Base-by-base conservation (phyloP, 92 coral and sea anemone species). In the Palythoa heliodiscus region DNA sequence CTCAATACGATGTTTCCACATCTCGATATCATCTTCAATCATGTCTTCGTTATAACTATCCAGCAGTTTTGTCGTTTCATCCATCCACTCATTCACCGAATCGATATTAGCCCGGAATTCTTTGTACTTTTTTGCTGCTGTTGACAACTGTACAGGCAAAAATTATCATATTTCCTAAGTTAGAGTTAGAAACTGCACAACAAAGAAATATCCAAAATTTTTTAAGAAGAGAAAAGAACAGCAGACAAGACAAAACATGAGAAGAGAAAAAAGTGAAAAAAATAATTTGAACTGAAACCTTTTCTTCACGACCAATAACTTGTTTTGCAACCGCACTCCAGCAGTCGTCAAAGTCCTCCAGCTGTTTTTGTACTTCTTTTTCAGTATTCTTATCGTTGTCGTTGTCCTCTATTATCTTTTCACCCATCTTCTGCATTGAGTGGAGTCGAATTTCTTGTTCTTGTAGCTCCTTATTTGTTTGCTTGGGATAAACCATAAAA, bases 341-440 rank as follows among this genome's bases (percentile, higher is more conserved):
- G 17, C 98, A 93, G 25, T 88, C 94, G 83, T 94, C 94, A 52
- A 96, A 96, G 69, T 96, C 99, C 61, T 88, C 91, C 38, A 96
- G 87, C 81, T 96, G 96, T 40, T 87, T 91, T 38, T 91, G 76
- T 4, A 96, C 88, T 53, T 93, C 95, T 24, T 93, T 89, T 8
- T 88, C 79, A 7, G 96, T 90, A 60, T 87, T 91, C 5, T 87
- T 82, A 74, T 93, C 92, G 54, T 83, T 77, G 8, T 86, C 90
- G 4, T 90, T 83, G 20, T 90, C 92, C 20, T 91, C 90, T 50
- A 89, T 63, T 37, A 94, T 91, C 52, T 92, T 91, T 60, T 92
- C 86, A 10, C 97, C 97, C 29, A 88, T 69, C 57, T 88, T 80
- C 43, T 87, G 95, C 61, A 93, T 92, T n/a, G 67, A 72, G 24